Conservation (phyloP, 1,140 invertebrate genomes). For the Camponotus floridanus region DNA sequence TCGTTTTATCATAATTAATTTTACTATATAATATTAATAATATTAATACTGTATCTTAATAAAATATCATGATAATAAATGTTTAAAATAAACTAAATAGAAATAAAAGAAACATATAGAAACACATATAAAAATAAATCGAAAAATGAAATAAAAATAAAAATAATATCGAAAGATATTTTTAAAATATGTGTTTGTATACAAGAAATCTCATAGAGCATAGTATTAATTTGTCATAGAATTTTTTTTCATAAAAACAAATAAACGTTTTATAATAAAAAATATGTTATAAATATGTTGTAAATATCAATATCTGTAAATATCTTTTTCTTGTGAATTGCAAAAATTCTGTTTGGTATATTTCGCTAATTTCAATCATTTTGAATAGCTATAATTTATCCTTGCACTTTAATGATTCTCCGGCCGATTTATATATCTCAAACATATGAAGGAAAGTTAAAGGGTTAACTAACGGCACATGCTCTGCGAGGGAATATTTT, state of each 20-base stretch:
- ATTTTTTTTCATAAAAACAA: neutral
- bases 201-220: neutral
- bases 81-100: conserved; percentile 33
- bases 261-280: neutral
- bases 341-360: conserved; percentile 9
- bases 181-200: neutral
- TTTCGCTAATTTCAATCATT: neutral
- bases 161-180: conserved; percentile 35
- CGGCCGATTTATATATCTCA: neutral
- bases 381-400: neutral
- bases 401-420: conserved; percentile 11
- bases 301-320: neutral
- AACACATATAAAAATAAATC: conserved; percentile 32
- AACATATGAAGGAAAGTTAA: conserved; percentile 25
- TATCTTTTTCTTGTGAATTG: neutral
- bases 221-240: conserved; percentile 26
- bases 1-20: conserved; percentile 2
- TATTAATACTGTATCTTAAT: conserved; percentile 46
- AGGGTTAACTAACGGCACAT: conserved; percentile 40
- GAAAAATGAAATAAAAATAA: conserved; percentile 14
- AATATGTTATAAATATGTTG: neutral
- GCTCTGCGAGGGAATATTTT: conserved; percentile 30
- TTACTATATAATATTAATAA: conserved; percentile 31
- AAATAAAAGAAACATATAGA: conserved; percentile 8
- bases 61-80: conserved; percentile 31